A percentile compares a stretch with the other conserved stretches of the same genome.
Evolutionary conservation across 35 echinoderm and acorn worm species (phyloP).

Genomic region (Patiria miniata): DNA sequence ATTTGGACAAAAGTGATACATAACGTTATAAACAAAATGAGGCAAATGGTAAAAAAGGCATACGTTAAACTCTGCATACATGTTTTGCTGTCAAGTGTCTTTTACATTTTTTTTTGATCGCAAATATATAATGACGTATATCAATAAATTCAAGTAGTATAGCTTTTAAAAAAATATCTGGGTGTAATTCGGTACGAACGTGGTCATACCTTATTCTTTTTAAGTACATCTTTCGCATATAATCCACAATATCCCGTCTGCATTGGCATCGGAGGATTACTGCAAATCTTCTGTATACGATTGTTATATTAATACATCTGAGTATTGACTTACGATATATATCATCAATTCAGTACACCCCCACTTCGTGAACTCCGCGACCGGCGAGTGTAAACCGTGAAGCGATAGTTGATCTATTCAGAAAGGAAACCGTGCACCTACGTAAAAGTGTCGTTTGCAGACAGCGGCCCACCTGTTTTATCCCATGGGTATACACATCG

Average conservation of each 20-base stretch:
- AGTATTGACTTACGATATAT: neutral
- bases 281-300: neutral
- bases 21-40: too few relatives aligned
- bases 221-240: neutral
- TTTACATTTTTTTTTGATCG: too few relatives aligned
- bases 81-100: too few relatives aligned
- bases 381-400: too few relatives aligned
- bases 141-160: too few relatives aligned
- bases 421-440: neutral
- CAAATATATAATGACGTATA: too few relatives aligned
- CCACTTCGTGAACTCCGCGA: neutral
- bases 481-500: constrained; percentile 14
- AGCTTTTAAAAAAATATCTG: too few relatives aligned
- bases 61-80: too few relatives aligned
- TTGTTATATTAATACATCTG: neutral
- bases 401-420: neutral
- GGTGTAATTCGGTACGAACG: too few relatives aligned
- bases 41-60: too few relatives aligned
- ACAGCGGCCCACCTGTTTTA: neutral
- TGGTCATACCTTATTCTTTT: too few relatives aligned
- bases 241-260: neutral
- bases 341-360: constrained; percentile 24
- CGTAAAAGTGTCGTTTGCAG: neutral
- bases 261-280: neutral
- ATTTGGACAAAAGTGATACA: too few relatives aligned